phyloP scores from a whole-genome alignment of 2,888 invertebrate genomes.

The Ecdyonurus torrentis region DNA sequence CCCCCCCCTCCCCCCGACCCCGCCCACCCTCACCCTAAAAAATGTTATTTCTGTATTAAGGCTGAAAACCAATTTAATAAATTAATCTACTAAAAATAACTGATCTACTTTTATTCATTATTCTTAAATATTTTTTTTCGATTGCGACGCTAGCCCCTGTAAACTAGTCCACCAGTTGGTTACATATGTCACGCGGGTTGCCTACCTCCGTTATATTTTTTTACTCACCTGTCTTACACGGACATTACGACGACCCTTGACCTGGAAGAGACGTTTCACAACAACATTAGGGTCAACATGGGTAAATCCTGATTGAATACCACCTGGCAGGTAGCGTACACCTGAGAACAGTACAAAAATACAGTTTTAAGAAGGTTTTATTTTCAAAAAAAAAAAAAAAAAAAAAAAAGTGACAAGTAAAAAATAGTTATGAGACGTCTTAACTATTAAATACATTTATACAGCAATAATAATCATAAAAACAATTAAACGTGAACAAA shows the following conservation, averaged over 20 bases:
- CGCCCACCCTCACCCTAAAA: no score
- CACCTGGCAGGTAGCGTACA: constrained; percentile 63
- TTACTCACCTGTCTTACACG: constrained; percentile 56
- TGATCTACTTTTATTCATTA: no score
- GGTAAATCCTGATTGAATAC: constrained; percentile 68
- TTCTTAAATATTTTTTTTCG: no score
- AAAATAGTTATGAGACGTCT: background rate
- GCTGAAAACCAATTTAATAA: no score
- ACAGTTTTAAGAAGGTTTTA: background rate
- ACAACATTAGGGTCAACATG: constrained; percentile 61
- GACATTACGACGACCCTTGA: constrained; percentile 77
- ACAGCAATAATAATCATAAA: background rate
- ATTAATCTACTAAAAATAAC: no score
- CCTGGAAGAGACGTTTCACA: constrained; percentile 65
- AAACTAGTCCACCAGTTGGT: no score
- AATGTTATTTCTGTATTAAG: no score
- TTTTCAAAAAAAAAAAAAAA: background rate
- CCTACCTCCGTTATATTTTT: no score
- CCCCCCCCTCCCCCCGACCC: no score
- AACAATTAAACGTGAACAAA: no score
- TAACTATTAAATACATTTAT: background rate
- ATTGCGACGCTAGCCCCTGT: no score
- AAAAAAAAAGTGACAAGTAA: background rate
- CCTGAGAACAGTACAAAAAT: constrained; percentile 26
- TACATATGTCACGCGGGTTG: no score